Percentiles rank a stretch among this genome's conserved stretches.
Conservation (phyloP, 1,140 invertebrate genomes). For the Periplaneta americana region DNA sequence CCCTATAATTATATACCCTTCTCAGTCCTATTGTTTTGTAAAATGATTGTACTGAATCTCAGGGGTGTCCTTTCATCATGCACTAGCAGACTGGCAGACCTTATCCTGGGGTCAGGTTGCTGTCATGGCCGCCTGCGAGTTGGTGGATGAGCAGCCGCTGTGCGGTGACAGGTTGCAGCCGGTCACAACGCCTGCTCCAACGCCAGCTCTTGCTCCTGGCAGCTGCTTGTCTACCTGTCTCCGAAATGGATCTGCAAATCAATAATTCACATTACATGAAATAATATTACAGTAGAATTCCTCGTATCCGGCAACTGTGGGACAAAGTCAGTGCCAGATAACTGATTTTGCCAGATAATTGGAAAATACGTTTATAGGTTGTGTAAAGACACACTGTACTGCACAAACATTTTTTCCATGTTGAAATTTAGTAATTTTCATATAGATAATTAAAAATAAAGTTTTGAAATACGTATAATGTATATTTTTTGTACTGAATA, state of each 20-base stretch:
- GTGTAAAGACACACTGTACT: too few relatives aligned
- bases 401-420: too few relatives aligned
- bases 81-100: neutral
- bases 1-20: neutral
- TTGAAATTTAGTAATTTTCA: too few relatives aligned
- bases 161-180: neutral
- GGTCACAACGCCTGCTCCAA: neutral
- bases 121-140: neutral
- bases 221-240: neutral
- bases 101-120: neutral
- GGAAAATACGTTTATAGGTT: too few relatives aligned
- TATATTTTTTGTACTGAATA: too few relatives aligned
- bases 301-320: too few relatives aligned
- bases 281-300: too few relatives aligned
- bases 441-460: too few relatives aligned
- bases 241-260: neutral
- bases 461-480: too few relatives aligned
- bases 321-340: too few relatives aligned
- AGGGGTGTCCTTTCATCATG: neutral
- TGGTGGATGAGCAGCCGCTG: neutral
- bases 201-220: neutral
- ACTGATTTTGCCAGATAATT: too few relatives aligned
- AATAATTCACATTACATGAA: too few relatives aligned
- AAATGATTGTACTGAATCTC: neutral
- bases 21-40: neutral